These are phyloP conservation scores for Trissolcus japonicus DNA, from an alignment of 2,888 invertebrate species.

Conservation along the genomic window DNA sequence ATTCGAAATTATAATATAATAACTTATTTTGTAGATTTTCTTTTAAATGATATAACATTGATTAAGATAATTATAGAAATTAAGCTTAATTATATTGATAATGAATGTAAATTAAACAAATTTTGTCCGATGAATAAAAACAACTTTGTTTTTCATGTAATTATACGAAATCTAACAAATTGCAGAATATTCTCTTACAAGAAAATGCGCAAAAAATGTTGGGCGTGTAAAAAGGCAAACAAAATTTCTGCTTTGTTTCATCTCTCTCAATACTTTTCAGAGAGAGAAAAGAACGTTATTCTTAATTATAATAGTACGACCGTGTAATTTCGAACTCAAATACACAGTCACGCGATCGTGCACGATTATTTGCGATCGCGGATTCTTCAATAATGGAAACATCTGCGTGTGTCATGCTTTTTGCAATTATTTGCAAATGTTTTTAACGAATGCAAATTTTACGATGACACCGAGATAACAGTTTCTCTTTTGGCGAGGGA, in stretches of 20 bases:
- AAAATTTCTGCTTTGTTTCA: background rate
- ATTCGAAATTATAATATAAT: background rate
- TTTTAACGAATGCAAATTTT: conserved; percentile 2
- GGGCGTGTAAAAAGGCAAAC: background rate
- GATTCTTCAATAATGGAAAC: conserved; percentile 27
- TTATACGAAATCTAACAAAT: too few relatives aligned
- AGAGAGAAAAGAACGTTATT: conserved; percentile 29
- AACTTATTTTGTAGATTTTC: too few relatives aligned
- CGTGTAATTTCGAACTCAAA: conserved; percentile 37
- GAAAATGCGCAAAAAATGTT: background rate
- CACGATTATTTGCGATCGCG: conserved; percentile 26
- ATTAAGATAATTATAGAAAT: too few relatives aligned
- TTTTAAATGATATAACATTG: too few relatives aligned
- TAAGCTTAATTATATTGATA: too few relatives aligned
- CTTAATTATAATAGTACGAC: conserved; percentile 36
- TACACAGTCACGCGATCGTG: conserved; percentile 38
- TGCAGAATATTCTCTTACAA: background rate
- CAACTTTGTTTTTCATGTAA: too few relatives aligned
- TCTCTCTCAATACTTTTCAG: background rate
- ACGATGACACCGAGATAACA: background rate
- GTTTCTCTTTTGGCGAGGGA: too few relatives aligned
- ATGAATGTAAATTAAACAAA: too few relatives aligned
- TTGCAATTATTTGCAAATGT: conserved; percentile 1
- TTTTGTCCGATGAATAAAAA: too few relatives aligned
- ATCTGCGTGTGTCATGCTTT: conserved; percentile 16